Conservation (phyloP, 2,797 vertebrate species). For the Cyprinella venusta region DNA sequence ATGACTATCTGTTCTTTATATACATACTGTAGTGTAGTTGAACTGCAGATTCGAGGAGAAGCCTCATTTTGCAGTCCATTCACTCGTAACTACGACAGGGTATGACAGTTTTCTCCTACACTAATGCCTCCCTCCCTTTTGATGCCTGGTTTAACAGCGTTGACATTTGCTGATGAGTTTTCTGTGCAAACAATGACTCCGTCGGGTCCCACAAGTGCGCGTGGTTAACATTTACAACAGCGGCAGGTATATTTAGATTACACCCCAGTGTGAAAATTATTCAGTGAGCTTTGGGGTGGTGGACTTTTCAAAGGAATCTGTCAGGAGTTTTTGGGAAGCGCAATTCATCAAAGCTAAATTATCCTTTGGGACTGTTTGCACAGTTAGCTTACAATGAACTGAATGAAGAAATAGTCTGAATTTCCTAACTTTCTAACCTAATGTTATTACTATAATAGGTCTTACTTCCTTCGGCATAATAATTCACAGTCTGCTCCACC, state of each 20-base stretch:
- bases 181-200: slow-evolving; percentile 65
- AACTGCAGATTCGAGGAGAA: slow-evolving; percentile 41
- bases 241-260: not conserved
- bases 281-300: not conserved
- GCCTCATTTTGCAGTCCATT: slow-evolving; percentile 59
- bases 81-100: slow-evolving; percentile 53
- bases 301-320: not conserved
- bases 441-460: not conserved
- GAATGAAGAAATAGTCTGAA: not conserved
- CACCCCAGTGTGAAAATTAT: not conserved
- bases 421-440: not conserved
- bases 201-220: slow-evolving; percentile 14
- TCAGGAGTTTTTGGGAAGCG: not conserved
- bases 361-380: not conserved
- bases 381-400: not conserved
- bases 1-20: slow-evolving; percentile 21
- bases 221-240: slow-evolving; percentile 2
- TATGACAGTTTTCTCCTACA: slow-evolving; percentile 54
- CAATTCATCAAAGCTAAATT: not conserved
- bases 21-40: slow-evolving; percentile 15
- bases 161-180: slow-evolving; percentile 70
- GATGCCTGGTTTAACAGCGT: slow-evolving; percentile 68
- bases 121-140: slow-evolving; percentile 53
- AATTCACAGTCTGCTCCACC: not conserved
- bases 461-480: not conserved